A percentile compares a stretch with the other conserved stretches of the same genome.
Conservation (phyloP, 2,113 vertebrate species). For the Hippocampus mohnikei region DNA sequence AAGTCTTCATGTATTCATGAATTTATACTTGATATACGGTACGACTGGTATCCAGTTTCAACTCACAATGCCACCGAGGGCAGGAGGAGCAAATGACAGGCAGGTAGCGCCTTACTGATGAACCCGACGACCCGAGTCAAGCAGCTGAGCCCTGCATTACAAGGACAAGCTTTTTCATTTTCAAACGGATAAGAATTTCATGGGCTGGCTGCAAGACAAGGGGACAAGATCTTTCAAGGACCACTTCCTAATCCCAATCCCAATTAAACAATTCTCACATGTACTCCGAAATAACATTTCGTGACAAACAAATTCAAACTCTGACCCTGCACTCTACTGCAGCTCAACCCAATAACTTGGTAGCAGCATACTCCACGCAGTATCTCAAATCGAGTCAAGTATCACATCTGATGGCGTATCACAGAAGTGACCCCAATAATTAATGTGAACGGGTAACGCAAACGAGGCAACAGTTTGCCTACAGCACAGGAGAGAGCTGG, state of each 20-base stretch:
- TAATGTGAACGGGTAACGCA: constrained; percentile 3
- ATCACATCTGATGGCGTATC: not conserved
- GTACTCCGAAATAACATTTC: not conserved
- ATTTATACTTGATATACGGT: no score
- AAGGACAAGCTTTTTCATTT: no score
- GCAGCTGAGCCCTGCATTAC: not conserved
- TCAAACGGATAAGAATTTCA: not conserved
- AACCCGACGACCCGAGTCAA: not conserved
- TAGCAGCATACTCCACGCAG: not conserved
- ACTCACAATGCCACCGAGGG: not conserved
- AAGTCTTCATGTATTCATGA: no score
- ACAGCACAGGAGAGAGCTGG: not conserved
- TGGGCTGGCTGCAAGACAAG: not conserved
- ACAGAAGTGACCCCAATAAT: not conserved
- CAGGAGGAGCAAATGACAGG: not conserved
- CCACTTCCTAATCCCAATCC: not conserved
- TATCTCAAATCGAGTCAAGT: not conserved
- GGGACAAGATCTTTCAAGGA: not conserved
- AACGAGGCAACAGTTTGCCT: constrained; percentile 5
- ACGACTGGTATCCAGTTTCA: no score
- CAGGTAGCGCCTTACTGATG: not conserved
- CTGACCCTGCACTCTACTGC: not conserved
- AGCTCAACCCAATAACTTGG: not conserved
- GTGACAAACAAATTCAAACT: not conserved
- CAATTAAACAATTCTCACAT: not conserved